Percentiles rank a stretch among this genome's conserved stretches.
Evolutionary conservation across 2,888 invertebrate species (phyloP).

Genomic region (Prenolepis imparis): DNA sequence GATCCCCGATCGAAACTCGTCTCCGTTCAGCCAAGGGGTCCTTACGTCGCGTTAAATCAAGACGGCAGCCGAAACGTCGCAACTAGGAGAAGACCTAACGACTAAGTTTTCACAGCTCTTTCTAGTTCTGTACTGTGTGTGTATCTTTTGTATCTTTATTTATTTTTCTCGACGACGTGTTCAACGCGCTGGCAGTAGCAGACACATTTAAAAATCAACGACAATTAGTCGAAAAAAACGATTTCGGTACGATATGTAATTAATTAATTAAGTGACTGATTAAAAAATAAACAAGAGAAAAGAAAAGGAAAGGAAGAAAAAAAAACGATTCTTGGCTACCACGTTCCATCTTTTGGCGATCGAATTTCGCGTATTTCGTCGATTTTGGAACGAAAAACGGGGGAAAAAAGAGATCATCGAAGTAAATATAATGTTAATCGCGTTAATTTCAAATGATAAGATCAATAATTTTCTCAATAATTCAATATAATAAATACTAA

Average conservation of each 20-base stretch:
- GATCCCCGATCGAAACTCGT: neutral
- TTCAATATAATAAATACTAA: neutral
- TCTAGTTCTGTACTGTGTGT: constrained; percentile 1
- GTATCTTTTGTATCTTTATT: constrained; percentile 22
- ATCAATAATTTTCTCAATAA: neutral
- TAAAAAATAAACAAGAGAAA: constrained; percentile 1
- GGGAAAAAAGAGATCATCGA: neutral
- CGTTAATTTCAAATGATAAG: neutral
- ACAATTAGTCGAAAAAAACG: constrained; percentile 20
- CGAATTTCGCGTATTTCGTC: constrained; percentile 20
- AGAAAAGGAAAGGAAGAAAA: neutral
- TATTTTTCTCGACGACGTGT: constrained; percentile 26
- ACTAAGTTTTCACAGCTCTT: constrained; percentile 46
- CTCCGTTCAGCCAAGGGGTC: constrained; percentile 23
- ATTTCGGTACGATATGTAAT: constrained; percentile 33
- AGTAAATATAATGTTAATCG: neutral
- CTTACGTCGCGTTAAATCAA: constrained; percentile 32
- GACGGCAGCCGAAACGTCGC: constrained; percentile 30
- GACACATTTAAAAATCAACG: constrained; percentile 48
- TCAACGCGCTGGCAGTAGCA: constrained; percentile 62
- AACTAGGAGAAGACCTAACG: constrained; percentile 60
- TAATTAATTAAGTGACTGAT: constrained; percentile 41
- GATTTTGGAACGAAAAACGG: constrained; percentile 15
- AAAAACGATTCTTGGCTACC: neutral
- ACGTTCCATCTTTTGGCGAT: constrained; percentile 39